Evolutionary conservation across 2,113 vertebrate species (phyloP), one percentile per base, ranked within the genome.

Genomic region (Picathartes gymnocephalus): DNA sequence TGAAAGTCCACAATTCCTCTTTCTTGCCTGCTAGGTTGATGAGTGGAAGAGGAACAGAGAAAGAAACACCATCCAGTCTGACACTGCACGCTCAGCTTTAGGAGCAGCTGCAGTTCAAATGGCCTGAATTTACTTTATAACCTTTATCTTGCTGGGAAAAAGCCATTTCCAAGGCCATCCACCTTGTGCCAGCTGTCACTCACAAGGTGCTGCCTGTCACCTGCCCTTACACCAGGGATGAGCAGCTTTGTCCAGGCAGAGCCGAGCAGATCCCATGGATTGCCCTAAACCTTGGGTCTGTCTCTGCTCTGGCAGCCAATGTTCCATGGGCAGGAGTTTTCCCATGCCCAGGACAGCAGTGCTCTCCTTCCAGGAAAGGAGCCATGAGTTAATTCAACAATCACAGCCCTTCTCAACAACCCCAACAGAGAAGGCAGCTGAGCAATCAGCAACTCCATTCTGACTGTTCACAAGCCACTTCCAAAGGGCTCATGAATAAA

Each of bases 31-130:
- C 47, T 28, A 30, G 18, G 48, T 11, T 76, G 73, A 24, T 0
- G 4, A 76, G 70, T 88, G 87, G 81, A 94, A 95, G 95, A 86
- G 92, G 90, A 95, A 96, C 89, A 94, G 82, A 83, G 85, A 85
- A 70, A 86, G 42, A 7, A 89, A 57, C 70, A 80, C 33, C 66
- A 62, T 71, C 54, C 90, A 54, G 58, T 10, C 45, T 30, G 45
- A 76, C 39, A 20, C 14, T 16, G 54, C 78, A 73, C 0, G 0
- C 80, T 58, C 71, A 61, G 81, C 89, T 85, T 73, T 13, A 85
- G 89, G 91, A 69, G 68, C 45, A 76, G 53, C 61, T 89, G 44
- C 24, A 51, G 40, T n/a, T 92, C 77, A 92, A 81, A 37, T 1
- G 13, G 77, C 69, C 65, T 51, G 19, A 42, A 28, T 85, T 30